Conservation (phyloP, 2,113 vertebrate genomes). For the Cottus gobio region DNA sequence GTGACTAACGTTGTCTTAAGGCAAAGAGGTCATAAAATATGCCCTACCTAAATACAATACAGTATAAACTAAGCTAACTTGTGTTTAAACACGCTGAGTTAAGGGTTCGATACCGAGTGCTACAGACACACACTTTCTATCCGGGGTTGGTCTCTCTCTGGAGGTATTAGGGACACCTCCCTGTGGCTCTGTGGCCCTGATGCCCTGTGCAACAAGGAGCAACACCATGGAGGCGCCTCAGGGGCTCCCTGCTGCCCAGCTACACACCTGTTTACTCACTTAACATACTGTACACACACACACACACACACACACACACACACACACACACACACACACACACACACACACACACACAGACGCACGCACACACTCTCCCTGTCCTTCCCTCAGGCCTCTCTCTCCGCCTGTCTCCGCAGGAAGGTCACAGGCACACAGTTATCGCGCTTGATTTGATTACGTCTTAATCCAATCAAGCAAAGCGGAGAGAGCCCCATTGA, state of each 20-base stretch:
- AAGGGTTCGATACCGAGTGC: neutral
- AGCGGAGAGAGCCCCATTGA: slow-evolving; percentile 76
- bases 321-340: neutral
- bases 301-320: slow-evolving; percentile 10
- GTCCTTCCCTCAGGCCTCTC: slow-evolving; percentile 43
- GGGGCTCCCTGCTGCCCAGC: slow-evolving; percentile 14
- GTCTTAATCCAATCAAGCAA: slow-evolving; percentile 84
- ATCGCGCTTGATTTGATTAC: slow-evolving; percentile 80
- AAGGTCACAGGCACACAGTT: slow-evolving; percentile 80
- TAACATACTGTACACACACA: slow-evolving; percentile 18
- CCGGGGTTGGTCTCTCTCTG: slow-evolving; percentile 5
- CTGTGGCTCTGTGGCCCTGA: neutral
- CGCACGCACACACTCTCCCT: neutral
- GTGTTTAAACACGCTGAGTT: neutral
- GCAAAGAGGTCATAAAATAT: neutral
- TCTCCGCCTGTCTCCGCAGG: slow-evolving; percentile 49
- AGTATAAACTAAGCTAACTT: neutral
- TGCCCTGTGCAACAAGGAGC: slow-evolving; percentile 21
- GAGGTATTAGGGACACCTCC: slow-evolving; percentile 6
- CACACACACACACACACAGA: too few relatives aligned
- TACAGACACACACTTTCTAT: neutral
- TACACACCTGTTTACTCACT: slow-evolving; percentile 24
- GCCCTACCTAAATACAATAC: neutral
- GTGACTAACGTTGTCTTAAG: neutral
- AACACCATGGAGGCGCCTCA: slow-evolving; percentile 24